phyloP scores from a whole-genome alignment of 2,797 vertebrate genomes.

The Picus viridis region DNA sequence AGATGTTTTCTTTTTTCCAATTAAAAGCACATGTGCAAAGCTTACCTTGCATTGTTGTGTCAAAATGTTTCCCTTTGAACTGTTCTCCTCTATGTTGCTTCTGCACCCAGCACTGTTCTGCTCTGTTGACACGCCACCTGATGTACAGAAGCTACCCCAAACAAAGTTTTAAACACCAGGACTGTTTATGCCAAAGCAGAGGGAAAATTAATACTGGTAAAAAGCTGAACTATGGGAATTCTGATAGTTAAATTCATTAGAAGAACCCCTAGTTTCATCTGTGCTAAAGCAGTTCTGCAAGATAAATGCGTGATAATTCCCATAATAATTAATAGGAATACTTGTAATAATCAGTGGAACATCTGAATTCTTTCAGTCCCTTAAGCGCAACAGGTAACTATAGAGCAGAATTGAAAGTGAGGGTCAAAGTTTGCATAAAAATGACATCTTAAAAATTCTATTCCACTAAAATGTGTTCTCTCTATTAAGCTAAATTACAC shows the following conservation, averaged over 20 bases:
- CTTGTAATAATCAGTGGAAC: not conserved
- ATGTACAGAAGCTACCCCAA: not conserved
- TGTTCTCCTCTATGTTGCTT: not conserved
- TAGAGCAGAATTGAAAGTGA: not conserved
- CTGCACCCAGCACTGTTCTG: not conserved
- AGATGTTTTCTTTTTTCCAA: not conserved
- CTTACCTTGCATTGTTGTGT: not conserved
- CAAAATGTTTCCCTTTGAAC: not conserved
- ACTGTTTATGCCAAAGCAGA: not conserved
- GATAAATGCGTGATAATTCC: not conserved
- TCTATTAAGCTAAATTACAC: slow-evolving; percentile 12
- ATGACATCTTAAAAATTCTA: not conserved
- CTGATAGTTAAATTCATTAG: not conserved
- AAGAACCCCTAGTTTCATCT: no score
- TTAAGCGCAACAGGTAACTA: not conserved
- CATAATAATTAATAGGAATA: no score
- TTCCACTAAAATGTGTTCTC: slow-evolving; percentile 3
- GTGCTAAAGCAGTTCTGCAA: not conserved
- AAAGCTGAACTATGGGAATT: not conserved
- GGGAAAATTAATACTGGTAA: not conserved
- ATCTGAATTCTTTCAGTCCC: not conserved
- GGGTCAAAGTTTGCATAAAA: not conserved
- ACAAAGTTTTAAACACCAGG: not conserved
- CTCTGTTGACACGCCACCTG: not conserved
- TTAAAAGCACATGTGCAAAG: not conserved